phyloP scores from a whole-genome alignment of 2,888 invertebrate genomes.

The Plebejus anna region DNA sequence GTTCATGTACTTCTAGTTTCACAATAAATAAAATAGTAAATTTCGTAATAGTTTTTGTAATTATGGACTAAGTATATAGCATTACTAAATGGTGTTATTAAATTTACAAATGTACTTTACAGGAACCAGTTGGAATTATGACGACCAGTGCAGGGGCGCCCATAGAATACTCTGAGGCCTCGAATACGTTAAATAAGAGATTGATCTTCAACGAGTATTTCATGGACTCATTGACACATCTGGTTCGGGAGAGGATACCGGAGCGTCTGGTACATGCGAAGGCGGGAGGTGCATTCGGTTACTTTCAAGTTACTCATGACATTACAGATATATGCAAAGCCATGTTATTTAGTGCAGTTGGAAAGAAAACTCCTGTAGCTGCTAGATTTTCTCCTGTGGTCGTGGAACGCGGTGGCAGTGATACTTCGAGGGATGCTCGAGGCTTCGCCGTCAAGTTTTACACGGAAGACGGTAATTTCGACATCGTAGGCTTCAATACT shows the following conservation, averaged over 20 bases:
- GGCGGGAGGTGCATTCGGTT: constrained; percentile 92
- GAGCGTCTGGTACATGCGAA: constrained; percentile 96
- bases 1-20: neutral
- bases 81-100: neutral
- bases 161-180: constrained; percentile 84
- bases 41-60: neutral
- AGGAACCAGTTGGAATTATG: constrained; percentile 77
- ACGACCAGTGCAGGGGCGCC: constrained; percentile 90
- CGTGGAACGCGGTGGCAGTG: constrained; percentile 91
- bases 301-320: constrained; percentile 91
- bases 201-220: constrained; percentile 89
- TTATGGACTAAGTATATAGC: neutral
- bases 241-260: constrained; percentile 93
- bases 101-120: constrained; percentile 35
- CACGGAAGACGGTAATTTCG: constrained; percentile 93
- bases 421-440: constrained; percentile 91
- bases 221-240: constrained; percentile 87
- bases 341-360: constrained; percentile 84
- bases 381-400: constrained; percentile 89
- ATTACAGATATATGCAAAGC: constrained; percentile 87
- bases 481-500: constrained; percentile 92
- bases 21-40: neutral
- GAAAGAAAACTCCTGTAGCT: constrained; percentile 87
- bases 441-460: constrained; percentile 96
- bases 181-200: constrained; percentile 86